A percentile compares a stretch with the other conserved stretches of the same genome.
These are phyloP conservation scores for Desoria tigrina DNA, from an alignment of 2,888 invertebrate genomes.

Conservation along the genomic window DNA sequence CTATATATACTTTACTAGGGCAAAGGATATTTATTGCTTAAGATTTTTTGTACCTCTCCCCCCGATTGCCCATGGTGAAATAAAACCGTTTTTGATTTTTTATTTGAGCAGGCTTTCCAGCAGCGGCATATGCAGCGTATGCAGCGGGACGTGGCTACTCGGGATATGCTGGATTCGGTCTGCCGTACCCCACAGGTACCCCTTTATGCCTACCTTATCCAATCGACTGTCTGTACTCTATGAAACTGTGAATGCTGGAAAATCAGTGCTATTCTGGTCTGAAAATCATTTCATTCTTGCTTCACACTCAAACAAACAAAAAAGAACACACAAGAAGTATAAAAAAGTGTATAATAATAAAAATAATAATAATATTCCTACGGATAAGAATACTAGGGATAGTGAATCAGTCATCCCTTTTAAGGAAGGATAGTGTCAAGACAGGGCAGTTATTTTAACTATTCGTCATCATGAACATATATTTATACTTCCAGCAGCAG, in stretches of 20 bases:
- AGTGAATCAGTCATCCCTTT: slow-evolving; percentile 4
- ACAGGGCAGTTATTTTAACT: slow-evolving; percentile 9
- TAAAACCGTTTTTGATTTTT: slow-evolving; percentile 27
- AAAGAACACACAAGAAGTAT: slow-evolving; percentile 6
- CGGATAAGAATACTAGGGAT: no score
- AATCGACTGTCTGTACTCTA: slow-evolving; percentile 55
- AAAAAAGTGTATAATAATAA: neutral
- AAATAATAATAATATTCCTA: no score
- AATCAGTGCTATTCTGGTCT: slow-evolving; percentile 20
- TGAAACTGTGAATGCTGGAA: slow-evolving; percentile 53
- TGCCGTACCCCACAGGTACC: slow-evolving; percentile 97
- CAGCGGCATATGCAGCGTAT: slow-evolving; percentile 92
- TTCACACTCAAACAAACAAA: slow-evolving; percentile 15
- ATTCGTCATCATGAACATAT: neutral
- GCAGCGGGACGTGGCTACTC: slow-evolving; percentile 95
- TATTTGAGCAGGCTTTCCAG: slow-evolving; percentile 86
- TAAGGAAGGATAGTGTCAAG: neutral
- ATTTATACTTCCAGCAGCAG: neutral
- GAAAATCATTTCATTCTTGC: slow-evolving; percentile 14
- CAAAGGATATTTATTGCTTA: no score
- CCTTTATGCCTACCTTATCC: slow-evolving; percentile 61
- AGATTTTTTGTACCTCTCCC: no score
- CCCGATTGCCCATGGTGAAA: neutral
- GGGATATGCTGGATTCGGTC: slow-evolving; percentile 96
- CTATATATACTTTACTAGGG: neutral